Percentiles rank a stretch among this genome's conserved stretches.
Conservation (phyloP, 2,888 invertebrate species). For the Gymnocheta viridis region DNA sequence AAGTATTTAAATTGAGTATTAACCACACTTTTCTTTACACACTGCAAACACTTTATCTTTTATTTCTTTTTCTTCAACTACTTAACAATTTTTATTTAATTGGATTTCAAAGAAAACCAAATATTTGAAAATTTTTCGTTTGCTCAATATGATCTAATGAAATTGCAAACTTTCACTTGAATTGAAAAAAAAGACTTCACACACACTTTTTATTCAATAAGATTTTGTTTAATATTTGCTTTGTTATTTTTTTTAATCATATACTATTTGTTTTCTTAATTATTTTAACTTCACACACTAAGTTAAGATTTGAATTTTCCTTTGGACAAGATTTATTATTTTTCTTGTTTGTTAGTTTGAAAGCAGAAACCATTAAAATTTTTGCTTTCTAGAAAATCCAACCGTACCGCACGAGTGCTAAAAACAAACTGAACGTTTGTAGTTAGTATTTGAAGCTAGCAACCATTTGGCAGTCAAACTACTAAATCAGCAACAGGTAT, state of each 20-base stretch:
- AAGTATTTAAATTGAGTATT: slow-evolving; percentile 30
- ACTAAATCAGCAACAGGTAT: slow-evolving; percentile 50
- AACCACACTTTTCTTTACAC: slow-evolving; percentile 19
- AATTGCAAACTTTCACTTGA: slow-evolving; percentile 65
- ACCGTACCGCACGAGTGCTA: slow-evolving; percentile 69
- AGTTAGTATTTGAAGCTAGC: slow-evolving; percentile 30
- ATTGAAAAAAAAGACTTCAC: slow-evolving; percentile 56
- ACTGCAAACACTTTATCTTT: slow-evolving; percentile 51
- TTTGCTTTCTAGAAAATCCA: slow-evolving; percentile 70
- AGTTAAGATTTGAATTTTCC: slow-evolving; percentile 61
- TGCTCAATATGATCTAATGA: slow-evolving; percentile 18
- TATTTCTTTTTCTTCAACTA: slow-evolving; percentile 12
- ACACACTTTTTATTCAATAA: slow-evolving; percentile 46
- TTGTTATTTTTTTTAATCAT: slow-evolving; percentile 30
- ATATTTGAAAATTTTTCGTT: slow-evolving; percentile 47
- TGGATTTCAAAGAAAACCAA: slow-evolving; percentile 42
- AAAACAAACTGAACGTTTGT: slow-evolving; percentile 66
- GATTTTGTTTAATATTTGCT: slow-evolving; percentile 47
- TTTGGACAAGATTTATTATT: slow-evolving; percentile 47
- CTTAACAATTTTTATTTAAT: slow-evolving; percentile 50
- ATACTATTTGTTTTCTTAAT: slow-evolving; percentile 32
- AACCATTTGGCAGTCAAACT: slow-evolving; percentile 51
- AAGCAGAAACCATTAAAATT: slow-evolving; percentile 56
- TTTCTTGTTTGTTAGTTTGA: slow-evolving; percentile 57
- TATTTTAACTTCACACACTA: slow-evolving; percentile 62